A percentile compares a stretch with the other conserved stretches of the same genome.
Evolutionary conservation across 2,888 invertebrate genomes (phyloP).

Genomic region (Drosophila nr. perissopoda): DNA sequence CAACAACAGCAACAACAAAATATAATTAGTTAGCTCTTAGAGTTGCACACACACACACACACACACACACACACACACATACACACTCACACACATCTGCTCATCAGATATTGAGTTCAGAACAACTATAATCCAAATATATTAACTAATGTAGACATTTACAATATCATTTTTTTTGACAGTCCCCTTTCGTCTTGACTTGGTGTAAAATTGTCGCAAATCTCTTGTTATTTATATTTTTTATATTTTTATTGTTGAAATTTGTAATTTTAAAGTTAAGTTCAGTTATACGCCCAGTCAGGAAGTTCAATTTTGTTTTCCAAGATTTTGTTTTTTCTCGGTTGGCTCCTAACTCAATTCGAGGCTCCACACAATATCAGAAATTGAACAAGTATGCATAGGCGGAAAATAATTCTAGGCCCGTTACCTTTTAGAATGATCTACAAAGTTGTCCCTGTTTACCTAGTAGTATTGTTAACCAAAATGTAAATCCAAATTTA

Average conservation of each 20-base stretch:
- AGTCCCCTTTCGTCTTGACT: background rate
- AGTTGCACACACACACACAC: conserved; percentile 1
- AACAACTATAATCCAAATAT: conserved; percentile 7
- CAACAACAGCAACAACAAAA: background rate
- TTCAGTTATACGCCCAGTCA: background rate
- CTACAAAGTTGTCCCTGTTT: background rate
- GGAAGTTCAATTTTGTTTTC: background rate
- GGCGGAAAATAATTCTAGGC: background rate
- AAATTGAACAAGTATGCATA: background rate
- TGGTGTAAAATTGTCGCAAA: background rate
- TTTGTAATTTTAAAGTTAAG: background rate
- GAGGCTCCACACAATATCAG: no score
- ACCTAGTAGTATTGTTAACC: background rate
- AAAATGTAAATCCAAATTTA: background rate
- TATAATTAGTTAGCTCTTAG: background rate
- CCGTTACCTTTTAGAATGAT: background rate
- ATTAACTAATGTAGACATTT: conserved; percentile 7
- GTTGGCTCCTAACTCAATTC: background rate
- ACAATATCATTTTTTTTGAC: background rate
- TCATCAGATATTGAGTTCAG: background rate
- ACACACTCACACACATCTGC: conserved; percentile 1
- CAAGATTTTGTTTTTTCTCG: background rate
- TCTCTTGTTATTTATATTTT: background rate
- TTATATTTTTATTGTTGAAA: background rate
- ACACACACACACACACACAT: background rate